These are phyloP conservation scores for Hippocampus mohnikei DNA, from an alignment of 2,113 vertebrate species.

Conservation along the genomic window DNA sequence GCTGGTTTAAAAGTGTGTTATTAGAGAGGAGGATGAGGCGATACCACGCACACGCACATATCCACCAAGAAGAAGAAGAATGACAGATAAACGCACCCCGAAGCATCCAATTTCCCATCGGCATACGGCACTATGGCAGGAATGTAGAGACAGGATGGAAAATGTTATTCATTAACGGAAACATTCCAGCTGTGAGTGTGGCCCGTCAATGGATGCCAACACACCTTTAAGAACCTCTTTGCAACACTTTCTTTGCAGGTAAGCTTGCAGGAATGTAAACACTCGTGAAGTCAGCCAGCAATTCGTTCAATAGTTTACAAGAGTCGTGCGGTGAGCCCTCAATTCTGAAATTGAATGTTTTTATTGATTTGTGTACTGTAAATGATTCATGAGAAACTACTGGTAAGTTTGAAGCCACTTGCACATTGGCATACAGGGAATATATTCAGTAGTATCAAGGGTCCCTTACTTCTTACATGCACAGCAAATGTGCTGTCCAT, in stretches of 20 bases:
- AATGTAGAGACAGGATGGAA: slow-evolving; percentile 45
- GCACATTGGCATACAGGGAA: neutral
- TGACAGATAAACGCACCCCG: slow-evolving; percentile 30
- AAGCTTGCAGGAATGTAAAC: slow-evolving; percentile 3
- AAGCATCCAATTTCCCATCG: slow-evolving; percentile 17
- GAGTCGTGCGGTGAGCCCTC: no score
- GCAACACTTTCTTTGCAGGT: slow-evolving; percentile 1
- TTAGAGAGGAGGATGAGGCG: slow-evolving; percentile 33
- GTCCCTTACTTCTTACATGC: neutral
- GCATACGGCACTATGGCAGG: slow-evolving; percentile 30
- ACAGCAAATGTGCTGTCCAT: no score
- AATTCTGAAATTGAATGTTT: neutral
- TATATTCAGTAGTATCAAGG: neutral
- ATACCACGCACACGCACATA: slow-evolving; percentile 7
- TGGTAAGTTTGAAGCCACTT: neutral
- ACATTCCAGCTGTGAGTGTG: slow-evolving; percentile 59
- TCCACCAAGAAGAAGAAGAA: slow-evolving; percentile 9
- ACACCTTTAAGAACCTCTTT: neutral
- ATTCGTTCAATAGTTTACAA: neutral
- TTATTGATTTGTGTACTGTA: neutral
- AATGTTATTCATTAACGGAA: slow-evolving; percentile 61
- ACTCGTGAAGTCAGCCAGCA: neutral
- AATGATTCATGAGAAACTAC: neutral
- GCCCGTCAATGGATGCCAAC: neutral
- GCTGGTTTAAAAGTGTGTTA: slow-evolving; percentile 45